phyloP scores from a whole-genome alignment of 2,113 vertebrate species.

The Crotophaga sulcirostris region DNA sequence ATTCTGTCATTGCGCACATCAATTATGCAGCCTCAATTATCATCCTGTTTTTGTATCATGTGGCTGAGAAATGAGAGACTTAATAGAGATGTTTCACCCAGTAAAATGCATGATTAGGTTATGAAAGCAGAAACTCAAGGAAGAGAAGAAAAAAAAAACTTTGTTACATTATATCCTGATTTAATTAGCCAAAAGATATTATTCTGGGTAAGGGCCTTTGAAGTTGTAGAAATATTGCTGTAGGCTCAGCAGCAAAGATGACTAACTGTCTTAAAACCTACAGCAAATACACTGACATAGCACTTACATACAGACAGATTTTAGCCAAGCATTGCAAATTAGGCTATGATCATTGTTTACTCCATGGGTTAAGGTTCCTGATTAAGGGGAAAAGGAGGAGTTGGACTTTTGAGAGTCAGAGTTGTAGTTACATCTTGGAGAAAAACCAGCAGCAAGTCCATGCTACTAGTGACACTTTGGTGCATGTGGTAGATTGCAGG shows the following conservation, averaged over 20 bases:
- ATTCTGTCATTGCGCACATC: constrained; percentile 68
- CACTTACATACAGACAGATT: not conserved
- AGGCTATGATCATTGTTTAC: not conserved
- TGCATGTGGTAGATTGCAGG: not conserved
- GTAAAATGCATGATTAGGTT: constrained; percentile 71
- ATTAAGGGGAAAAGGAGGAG: not conserved
- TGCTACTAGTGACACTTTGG: not conserved
- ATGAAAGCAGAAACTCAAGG: constrained; percentile 69
- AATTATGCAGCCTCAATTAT: constrained; percentile 75
- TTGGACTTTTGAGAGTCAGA: not conserved
- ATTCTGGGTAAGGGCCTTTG: constrained; percentile 43
- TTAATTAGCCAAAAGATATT: constrained; percentile 61
- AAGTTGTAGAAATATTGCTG: constrained; percentile 46
- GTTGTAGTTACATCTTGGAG: not conserved
- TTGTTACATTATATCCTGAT: constrained; percentile 58
- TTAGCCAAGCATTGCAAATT: not conserved
- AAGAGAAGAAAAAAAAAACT: constrained; percentile 22
- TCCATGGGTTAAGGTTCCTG: not conserved
- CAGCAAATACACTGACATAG: not conserved
- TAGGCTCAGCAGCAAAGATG: constrained; percentile 33
- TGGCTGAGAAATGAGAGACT: constrained; percentile 66
- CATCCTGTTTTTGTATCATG: constrained; percentile 65
- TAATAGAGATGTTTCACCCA: constrained; percentile 73
- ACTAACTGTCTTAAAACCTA: constrained; percentile 32
- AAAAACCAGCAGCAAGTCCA: not conserved